Conservation (phyloP, 30 jellyfish, hydroid and myxozoan genomes). For the Hydra vulgaris region DNA sequence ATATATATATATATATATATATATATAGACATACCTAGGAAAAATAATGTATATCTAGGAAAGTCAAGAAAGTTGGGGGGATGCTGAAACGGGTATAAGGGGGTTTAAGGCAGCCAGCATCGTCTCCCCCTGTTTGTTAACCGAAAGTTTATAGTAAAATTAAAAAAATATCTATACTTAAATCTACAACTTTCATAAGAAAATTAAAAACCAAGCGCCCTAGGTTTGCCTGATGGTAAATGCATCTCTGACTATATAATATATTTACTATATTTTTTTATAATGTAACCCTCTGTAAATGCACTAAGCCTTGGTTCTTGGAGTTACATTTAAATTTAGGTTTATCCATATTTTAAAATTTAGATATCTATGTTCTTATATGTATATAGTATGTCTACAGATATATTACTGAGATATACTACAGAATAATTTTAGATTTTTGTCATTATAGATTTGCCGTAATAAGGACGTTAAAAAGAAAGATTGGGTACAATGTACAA, state of each 20-base stretch:
- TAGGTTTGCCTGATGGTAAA: too few species aligned
- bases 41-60: too few species aligned
- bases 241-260: neutral
- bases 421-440: neutral
- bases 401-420: neutral
- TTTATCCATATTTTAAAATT: neutral
- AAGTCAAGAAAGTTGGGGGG: too few species aligned
- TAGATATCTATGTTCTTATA: neutral
- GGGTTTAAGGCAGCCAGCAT: too few species aligned
- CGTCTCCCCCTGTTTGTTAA: too few species aligned
- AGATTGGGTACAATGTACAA: neutral
- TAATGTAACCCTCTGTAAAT: neutral
- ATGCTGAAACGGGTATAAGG: too few species aligned
- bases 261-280: neutral
- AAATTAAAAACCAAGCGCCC: too few species aligned
- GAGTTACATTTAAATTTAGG: neutral
- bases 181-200: too few species aligned
- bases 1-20: too few species aligned
- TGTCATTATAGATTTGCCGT: neutral
- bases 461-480: neutral
- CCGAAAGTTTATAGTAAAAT: too few species aligned
- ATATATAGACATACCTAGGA: too few species aligned
- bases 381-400: neutral
- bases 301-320: neutral
- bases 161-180: too few species aligned